Conservation (phyloP, 2,797 vertebrate species). For the Spinus pinus region DNA sequence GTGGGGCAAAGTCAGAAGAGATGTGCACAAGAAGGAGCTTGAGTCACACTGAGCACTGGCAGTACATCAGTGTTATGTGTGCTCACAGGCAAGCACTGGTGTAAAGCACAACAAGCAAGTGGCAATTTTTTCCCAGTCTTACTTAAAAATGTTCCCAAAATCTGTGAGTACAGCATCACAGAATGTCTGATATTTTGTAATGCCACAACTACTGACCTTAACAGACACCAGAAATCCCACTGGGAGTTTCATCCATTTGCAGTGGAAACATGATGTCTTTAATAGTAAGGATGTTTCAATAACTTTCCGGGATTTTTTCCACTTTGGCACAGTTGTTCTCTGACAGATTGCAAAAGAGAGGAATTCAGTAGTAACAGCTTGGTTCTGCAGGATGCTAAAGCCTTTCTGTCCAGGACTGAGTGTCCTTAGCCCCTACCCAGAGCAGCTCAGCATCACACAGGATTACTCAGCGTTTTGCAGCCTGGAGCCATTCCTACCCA, state of each 20-base stretch:
- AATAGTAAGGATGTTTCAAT: conserved; percentile 40
- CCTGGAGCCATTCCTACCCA: neutral
- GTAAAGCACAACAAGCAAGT: neutral
- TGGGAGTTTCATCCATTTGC: conserved; percentile 24
- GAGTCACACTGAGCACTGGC: neutral
- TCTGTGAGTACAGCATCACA: neutral
- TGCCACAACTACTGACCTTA: conserved; percentile 1
- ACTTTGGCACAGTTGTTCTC: conserved; percentile 25
- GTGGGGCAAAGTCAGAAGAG: neutral
- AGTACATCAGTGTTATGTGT: neutral
- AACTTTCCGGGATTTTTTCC: conserved; percentile 46
- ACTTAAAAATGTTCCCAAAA: conserved; percentile 21
- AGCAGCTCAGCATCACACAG: neutral
- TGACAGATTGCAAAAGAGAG: conserved; percentile 41
- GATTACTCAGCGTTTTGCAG: neutral
- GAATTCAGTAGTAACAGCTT: conserved; percentile 28
- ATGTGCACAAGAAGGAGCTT: neutral
- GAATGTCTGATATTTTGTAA: neutral
- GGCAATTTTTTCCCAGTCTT: neutral
- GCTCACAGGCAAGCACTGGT: neutral
- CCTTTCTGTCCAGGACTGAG: neutral
- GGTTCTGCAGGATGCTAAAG: neutral
- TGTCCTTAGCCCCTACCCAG: neutral
- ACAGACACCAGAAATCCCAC: conserved; percentile 35
- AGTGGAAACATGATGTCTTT: conserved; percentile 49